Conservation (phyloP, 64 coral and sea anemone genomes). For the Pocillopora damicornis region DNA sequence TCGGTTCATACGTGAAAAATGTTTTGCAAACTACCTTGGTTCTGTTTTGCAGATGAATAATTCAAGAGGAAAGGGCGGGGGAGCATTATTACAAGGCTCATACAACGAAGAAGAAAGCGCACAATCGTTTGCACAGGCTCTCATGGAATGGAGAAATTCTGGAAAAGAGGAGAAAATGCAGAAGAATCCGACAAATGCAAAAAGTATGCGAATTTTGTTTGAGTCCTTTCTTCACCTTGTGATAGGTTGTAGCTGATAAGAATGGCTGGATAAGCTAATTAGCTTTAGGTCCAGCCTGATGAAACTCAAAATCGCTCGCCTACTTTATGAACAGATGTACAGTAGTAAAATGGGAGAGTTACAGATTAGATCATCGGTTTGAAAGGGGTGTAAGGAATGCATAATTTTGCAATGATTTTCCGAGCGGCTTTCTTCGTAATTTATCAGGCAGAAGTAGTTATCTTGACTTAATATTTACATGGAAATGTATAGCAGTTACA, state of each 20-base stretch:
- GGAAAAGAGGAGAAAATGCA: constrained; percentile 50
- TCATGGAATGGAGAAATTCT: constrained; percentile 81
- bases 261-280: neutral
- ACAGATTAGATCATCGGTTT: no score
- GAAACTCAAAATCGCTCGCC: no score
- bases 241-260: neutral
- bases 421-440: no score
- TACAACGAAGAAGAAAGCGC: constrained; percentile 96
- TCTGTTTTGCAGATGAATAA: neutral
- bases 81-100: constrained; percentile 57
- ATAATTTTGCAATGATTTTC: no score
- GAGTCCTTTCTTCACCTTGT: neutral
- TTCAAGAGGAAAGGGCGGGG: constrained; percentile 14
- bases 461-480: no score
- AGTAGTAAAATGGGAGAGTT: no score
- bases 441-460: no score
- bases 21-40: neutral
- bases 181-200: constrained; percentile 58
- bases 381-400: no score
- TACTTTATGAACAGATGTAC: no score
- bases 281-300: no score
- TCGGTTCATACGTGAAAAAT: no score
- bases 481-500: no score
- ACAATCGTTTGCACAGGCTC: constrained; percentile 82
- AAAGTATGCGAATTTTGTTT: constrained; percentile 6